Conservation (phyloP, 2,113 vertebrate species). For the Planiliza haematocheilus region DNA sequence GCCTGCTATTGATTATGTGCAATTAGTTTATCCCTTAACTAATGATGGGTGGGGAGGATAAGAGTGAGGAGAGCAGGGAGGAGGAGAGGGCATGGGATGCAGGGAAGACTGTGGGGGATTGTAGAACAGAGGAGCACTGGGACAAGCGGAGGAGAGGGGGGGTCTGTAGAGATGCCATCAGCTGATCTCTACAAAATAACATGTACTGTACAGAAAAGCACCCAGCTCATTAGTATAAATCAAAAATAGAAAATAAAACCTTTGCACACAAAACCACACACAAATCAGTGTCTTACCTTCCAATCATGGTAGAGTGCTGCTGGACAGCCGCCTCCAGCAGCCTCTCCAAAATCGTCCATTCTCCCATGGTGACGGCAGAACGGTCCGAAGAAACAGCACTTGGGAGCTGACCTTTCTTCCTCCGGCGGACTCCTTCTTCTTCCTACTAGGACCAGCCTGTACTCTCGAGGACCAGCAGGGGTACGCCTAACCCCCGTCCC, state of each 20-base stretch:
- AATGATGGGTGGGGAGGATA: conserved; percentile 49
- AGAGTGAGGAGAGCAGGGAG: conserved; percentile 51
- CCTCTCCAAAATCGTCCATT: conserved; percentile 87
- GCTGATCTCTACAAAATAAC: conserved; percentile 32
- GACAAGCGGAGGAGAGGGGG: conserved; percentile 42
- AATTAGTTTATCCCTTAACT: conserved; percentile 72
- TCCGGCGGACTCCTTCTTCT: conserved; percentile 24
- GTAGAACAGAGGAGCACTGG: conserved; percentile 64
- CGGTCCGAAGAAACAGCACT: conserved; percentile 49
- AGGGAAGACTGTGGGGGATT: conserved; percentile 54
- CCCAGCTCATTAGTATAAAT: conserved; percentile 5
- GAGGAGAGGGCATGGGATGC: conserved; percentile 29
- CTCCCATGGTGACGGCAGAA: conserved; percentile 78
- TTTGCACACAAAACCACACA: neutral
- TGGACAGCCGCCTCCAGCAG: conserved; percentile 88
- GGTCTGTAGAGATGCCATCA: conserved; percentile 37
- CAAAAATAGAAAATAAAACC: conserved; percentile 1
- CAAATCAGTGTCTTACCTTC: conserved; percentile 80
- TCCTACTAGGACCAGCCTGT: conserved; percentile 34
- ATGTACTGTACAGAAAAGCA: conserved; percentile 20
- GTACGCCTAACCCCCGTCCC: conserved; percentile 36
- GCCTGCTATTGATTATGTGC: conserved; percentile 72
- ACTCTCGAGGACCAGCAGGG: conserved; percentile 28
- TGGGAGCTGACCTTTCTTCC: conserved; percentile 29
- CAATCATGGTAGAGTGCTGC: conserved; percentile 89